phyloP scores from a whole-genome alignment of 2,113 vertebrate genomes.

The Grammomys surdaster region DNA sequence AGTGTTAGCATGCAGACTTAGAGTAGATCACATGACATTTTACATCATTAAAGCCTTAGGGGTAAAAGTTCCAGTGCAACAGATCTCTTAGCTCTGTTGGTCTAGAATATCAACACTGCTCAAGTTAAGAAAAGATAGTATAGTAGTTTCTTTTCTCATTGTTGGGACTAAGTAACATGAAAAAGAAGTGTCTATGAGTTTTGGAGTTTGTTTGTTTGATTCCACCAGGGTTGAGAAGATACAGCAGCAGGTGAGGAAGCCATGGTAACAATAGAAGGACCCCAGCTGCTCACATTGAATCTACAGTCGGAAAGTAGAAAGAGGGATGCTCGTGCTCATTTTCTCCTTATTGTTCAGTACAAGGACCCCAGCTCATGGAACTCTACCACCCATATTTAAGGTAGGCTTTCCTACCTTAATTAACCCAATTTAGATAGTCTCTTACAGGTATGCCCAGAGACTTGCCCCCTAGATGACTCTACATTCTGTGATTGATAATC shows the following conservation, averaged over 20 bases:
- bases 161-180: neutral
- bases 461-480: neutral
- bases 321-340: neutral
- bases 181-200: neutral
- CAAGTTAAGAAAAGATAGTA: conserved; percentile 19
- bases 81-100: conserved; percentile 14
- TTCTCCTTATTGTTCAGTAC: too few species aligned
- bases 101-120: conserved; percentile 22
- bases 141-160: neutral
- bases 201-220: neutral
- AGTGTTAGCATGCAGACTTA: neutral
- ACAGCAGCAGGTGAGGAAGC: neutral
- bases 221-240: too few species aligned
- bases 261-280: neutral
- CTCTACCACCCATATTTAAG: neutral
- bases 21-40: neutral
- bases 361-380: neutral
- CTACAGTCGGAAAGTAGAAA: neutral
- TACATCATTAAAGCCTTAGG: conserved; percentile 17
- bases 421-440: neutral
- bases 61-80: conserved; percentile 3
- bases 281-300: neutral
- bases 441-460: neutral
- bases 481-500: neutral
- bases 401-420: neutral